phyloP scores from a whole-genome alignment of 2,113 vertebrate species.

The Atlantisia rogersi region DNA sequence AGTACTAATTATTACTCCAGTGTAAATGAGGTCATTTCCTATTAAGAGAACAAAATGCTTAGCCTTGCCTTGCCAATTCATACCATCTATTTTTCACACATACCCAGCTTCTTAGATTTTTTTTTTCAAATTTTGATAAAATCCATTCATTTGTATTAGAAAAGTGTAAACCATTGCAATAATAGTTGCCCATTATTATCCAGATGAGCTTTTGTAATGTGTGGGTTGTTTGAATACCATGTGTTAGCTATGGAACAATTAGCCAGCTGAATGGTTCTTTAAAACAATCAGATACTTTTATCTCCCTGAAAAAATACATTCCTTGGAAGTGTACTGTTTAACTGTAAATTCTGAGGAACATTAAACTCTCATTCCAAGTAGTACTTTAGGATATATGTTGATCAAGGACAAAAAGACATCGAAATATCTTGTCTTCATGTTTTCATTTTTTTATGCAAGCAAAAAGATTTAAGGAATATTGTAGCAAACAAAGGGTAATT shows the following conservation, averaged over 20 bases:
- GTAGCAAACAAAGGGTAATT: constrained; percentile 99
- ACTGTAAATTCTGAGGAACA: constrained; percentile 76
- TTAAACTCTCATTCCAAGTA: constrained; percentile 60
- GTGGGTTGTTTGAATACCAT: constrained; percentile 88
- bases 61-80: constrained; percentile 86
- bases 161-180: constrained; percentile 86
- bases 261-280: constrained; percentile 90
- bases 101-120: constrained; percentile 83
- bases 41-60: constrained; percentile 89
- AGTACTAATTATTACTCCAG: constrained; percentile 90
- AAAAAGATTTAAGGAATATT: constrained; percentile 90
- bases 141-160: constrained; percentile 90
- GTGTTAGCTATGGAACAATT: constrained; percentile 88
- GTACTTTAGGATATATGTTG: constrained; percentile 83
- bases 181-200: constrained; percentile 87
- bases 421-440: constrained; percentile 83
- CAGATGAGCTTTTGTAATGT: constrained; percentile 89
- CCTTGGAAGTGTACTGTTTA: constrained; percentile 79
- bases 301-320: constrained; percentile 84
- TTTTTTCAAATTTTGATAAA: constrained; percentile 85
- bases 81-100: constrained; percentile 88
- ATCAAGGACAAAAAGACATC: constrained; percentile 90
- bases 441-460: constrained; percentile 79
- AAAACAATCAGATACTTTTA: constrained; percentile 89
- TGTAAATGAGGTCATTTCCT: constrained; percentile 90